Evolutionary conservation across 2,113 vertebrate species (phyloP), one percentile per base, ranked within the genome.

Genomic region (Sprattus sprattus): DNA sequence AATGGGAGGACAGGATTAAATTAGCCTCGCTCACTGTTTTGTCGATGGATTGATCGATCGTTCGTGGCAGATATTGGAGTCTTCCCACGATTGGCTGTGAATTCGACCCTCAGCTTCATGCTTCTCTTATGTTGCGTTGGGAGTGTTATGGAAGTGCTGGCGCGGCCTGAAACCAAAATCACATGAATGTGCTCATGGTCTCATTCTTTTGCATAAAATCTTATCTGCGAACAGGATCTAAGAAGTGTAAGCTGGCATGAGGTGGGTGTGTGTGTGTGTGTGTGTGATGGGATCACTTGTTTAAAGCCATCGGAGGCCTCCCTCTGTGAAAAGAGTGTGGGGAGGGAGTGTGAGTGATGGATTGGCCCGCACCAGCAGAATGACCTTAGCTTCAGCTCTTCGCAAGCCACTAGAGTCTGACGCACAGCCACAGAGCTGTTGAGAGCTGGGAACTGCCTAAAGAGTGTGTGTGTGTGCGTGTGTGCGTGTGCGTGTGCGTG

Each of bases 321-420:
- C n/a, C 28, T 67, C 64, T 67, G 64, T 28, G 25, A 28, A 67
- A 28, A 0, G 57, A 64, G n/a, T 28, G n/a, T 28, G 64, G 25
- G 64, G 25, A 28, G n/a, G 64, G 64, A 25, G 64, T 25, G 8
- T n/a, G 90, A 88, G 87, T 89, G 90, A 92, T 89, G 82, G 88
- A 92, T 93, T 91, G 81, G 86, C 86, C 88, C 45, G 39, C 85
- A 83, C 85, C 90, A 90, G 91, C 86, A 91, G 84, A 87, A 90
- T 94, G 92, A 92, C 91, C 91, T 94, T 92, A 93, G 87, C 78
- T 86, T n/a, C 8, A 28, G 64, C n/a, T 1, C 52, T 57, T 16
- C 86, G 75, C 32, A 82, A 83, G 13, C 83, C 6, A 54, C 16
- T 75, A 54, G 75, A 13, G 45, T 83, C 78, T 82, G 64, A 85